A percentile compares a stretch with the other conserved stretches of the same genome.
phyloP scores from a whole-genome alignment of 2,888 invertebrate species.

The Troides oblongomaculatus region DNA sequence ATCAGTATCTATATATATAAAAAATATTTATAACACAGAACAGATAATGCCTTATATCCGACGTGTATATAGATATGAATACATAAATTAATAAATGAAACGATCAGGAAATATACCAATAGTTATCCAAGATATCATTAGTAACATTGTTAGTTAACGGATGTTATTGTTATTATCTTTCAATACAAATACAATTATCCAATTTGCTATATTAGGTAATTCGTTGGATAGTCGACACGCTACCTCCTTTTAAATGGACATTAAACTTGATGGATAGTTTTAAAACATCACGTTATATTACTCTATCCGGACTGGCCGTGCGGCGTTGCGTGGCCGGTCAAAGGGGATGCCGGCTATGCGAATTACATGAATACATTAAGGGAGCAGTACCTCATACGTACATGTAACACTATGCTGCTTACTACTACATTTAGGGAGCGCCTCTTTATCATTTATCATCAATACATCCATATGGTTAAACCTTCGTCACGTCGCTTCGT shows the following conservation, averaged over 20 bases:
- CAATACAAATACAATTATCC: neutral
- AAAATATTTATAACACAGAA: no score
- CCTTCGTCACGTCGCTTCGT: neutral
- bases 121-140: no score
- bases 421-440: conserved; percentile 76
- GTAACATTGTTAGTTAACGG: no score
- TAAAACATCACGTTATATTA: conserved; percentile 79
- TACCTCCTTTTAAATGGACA: conserved; percentile 74
- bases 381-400: conserved; percentile 73
- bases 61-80: no score
- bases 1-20: no score
- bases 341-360: conserved; percentile 79
- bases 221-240: conserved; percentile 57
- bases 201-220: conserved; percentile 46
- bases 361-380: conserved; percentile 81
- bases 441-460: conserved; percentile 67
- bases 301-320: conserved; percentile 72
- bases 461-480: conserved; percentile 49
- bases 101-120: no score
- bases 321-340: conserved; percentile 79
- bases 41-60: no score
- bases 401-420: conserved; percentile 73
- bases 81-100: no score
- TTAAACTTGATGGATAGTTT: conserved; percentile 79
- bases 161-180: neutral